Evolutionary conservation across 2,797 vertebrate genomes (phyloP).

Genomic region (Sphenodon punctatus): DNA sequence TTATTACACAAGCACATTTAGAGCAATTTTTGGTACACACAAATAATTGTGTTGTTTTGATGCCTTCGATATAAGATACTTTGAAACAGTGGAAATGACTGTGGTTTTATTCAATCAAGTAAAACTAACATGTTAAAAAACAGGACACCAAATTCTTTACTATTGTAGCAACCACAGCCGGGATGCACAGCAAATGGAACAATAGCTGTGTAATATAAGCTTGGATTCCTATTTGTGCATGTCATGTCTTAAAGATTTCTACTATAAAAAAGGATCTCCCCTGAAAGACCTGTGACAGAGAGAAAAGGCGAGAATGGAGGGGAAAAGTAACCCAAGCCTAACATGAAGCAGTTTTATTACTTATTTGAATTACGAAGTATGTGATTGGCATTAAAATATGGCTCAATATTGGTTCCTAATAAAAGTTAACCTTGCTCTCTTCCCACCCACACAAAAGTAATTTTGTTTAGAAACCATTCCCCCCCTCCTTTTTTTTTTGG

Average conservation of each 20-base stretch:
- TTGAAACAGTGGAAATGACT: not conserved
- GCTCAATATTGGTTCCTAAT: constrained; percentile 78
- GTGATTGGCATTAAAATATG: constrained; percentile 87
- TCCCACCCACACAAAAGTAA: constrained; percentile 88
- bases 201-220: not conserved
- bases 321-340: constrained; percentile 71
- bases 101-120: not conserved
- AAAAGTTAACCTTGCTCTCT: constrained; percentile 85
- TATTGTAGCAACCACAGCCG: not conserved
- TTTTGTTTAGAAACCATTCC: constrained; percentile 84
- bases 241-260: constrained; percentile 6
- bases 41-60: not conserved
- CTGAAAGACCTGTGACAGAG: constrained; percentile 25
- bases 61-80: not conserved
- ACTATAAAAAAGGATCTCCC: constrained; percentile 11
- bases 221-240: not conserved
- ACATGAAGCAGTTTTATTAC: constrained; percentile 78
- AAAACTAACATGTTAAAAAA: constrained; percentile 24
- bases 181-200: not conserved
- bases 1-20: not conserved
- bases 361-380: constrained; percentile 83
- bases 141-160: not conserved
- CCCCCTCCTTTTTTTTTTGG: constrained; percentile 74
- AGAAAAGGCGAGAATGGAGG: constrained; percentile 36
- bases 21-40: not conserved